Conservation (phyloP, 2,113 vertebrate species). For the Bungarus multicinctus region DNA sequence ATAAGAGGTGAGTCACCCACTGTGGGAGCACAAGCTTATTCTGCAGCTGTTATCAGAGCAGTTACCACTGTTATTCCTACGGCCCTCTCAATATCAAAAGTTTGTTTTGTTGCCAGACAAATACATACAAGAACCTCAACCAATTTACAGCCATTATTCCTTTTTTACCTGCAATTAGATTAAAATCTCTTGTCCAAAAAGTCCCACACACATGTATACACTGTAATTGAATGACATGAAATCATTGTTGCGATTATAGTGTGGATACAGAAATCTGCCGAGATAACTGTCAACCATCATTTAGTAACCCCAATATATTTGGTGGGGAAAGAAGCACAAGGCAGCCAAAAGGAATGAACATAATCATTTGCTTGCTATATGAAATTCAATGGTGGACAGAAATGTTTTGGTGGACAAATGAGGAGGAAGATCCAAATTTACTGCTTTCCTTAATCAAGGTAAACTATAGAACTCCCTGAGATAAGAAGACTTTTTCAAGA, state of each 20-base stretch:
- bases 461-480: not conserved
- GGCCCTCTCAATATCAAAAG: not conserved
- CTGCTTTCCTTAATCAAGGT: not conserved
- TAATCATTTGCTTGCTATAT: not conserved
- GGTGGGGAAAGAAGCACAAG: not conserved
- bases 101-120: not conserved
- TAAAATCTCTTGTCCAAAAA: not conserved
- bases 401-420: not conserved
- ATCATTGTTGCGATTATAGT: not conserved
- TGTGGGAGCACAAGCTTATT: not conserved
- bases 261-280: not conserved
- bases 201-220: not conserved
- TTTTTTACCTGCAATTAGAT: not conserved
- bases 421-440: not conserved
- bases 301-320: not conserved
- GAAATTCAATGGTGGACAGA: not conserved
- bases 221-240: not conserved
- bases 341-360: not conserved
- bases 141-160: not conserved
- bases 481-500: not conserved
- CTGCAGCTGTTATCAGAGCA: not conserved
- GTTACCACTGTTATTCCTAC: not conserved
- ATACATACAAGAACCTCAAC: not conserved
- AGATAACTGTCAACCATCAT: not conserved
- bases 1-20: not conserved